Evolutionary conservation across 1,140 invertebrate species (phyloP).

Genomic region (Eciton burchellii): DNA sequence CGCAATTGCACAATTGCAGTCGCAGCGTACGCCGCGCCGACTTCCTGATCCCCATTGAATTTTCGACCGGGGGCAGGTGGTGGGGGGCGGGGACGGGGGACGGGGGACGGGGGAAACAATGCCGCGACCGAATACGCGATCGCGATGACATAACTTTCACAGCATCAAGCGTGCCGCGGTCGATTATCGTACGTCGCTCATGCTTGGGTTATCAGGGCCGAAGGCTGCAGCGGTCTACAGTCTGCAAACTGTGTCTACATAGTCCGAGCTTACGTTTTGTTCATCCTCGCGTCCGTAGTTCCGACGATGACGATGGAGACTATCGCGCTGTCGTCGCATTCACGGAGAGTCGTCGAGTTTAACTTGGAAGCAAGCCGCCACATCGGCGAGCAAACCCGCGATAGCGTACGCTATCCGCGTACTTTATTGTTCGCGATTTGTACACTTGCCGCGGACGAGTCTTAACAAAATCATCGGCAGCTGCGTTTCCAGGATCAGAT

Average conservation of each 20-base stretch:
- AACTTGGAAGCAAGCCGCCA: slow-evolving; percentile 75
- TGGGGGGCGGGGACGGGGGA: too few species aligned
- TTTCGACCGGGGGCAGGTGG: too few species aligned
- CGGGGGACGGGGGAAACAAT: too few species aligned
- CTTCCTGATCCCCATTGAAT: too few species aligned
- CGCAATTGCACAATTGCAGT: too few species aligned
- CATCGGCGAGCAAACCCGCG: slow-evolving; percentile 65
- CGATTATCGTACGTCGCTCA: slow-evolving; percentile 26
- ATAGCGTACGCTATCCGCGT: slow-evolving; percentile 9
- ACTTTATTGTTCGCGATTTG: slow-evolving; percentile 62
- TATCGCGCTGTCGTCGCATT: slow-evolving; percentile 46
- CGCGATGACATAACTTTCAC: neutral
- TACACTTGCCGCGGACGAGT: neutral
- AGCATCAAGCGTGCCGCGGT: neutral
- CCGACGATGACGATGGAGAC: neutral
- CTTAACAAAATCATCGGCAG: slow-evolving; percentile 24
- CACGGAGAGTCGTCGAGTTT: slow-evolving; percentile 69
- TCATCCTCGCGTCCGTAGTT: slow-evolving; percentile 55
- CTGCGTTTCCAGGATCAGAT: neutral
- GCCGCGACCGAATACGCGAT: too few species aligned
- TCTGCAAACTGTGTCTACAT: slow-evolving; percentile 13
- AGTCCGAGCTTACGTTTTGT: slow-evolving; percentile 66
- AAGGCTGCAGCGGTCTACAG: too few species aligned
- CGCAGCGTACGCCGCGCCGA: too few species aligned
- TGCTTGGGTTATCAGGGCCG: slow-evolving; percentile 1